Conservation (phyloP, 2,113 vertebrate genomes). For the Aspiorhynchus laticeps region DNA sequence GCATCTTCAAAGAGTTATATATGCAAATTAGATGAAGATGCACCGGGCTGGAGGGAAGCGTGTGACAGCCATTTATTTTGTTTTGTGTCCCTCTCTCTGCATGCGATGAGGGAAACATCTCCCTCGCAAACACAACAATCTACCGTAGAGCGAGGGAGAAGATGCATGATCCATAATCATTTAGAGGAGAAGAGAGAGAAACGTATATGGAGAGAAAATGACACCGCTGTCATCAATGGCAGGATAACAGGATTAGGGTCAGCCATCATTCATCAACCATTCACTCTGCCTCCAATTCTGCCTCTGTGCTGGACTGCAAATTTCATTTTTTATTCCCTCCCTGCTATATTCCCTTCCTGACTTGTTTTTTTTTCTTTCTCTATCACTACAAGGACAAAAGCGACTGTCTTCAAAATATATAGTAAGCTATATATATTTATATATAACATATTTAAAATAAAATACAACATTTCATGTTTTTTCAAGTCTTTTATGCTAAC, state of each 20-base stretch:
- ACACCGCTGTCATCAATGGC: slow-evolving; percentile 53
- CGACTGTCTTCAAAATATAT: neutral
- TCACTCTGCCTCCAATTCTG: slow-evolving; percentile 51
- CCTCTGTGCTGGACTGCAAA: slow-evolving; percentile 46
- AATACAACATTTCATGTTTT: no score
- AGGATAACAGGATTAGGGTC: slow-evolving; percentile 64
- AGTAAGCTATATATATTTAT: neutral
- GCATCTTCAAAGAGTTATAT: slow-evolving; percentile 32
- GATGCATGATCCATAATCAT: slow-evolving; percentile 55
- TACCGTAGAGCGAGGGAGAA: slow-evolving; percentile 42
- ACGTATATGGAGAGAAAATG: slow-evolving; percentile 51
- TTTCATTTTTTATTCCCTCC: slow-evolving; percentile 45
- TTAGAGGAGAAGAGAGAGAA: slow-evolving; percentile 51
- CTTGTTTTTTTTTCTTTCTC: neutral
- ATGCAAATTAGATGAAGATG: slow-evolving; percentile 45
- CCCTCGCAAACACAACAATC: slow-evolving; percentile 40
- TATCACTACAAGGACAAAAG: slow-evolving; percentile 7
- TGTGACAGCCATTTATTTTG: slow-evolving; percentile 48
- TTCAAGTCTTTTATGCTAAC: neutral
- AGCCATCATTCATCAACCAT: slow-evolving; percentile 62
- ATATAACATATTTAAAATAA: no score
- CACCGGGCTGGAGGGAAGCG: slow-evolving; percentile 36
- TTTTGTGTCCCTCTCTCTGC: slow-evolving; percentile 38
- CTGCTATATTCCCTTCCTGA: slow-evolving; percentile 16
- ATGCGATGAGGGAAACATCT: slow-evolving; percentile 37